phyloP scores from a whole-genome alignment of 2,113 vertebrate genomes.

The Phalacrocorax pelagicus region DNA sequence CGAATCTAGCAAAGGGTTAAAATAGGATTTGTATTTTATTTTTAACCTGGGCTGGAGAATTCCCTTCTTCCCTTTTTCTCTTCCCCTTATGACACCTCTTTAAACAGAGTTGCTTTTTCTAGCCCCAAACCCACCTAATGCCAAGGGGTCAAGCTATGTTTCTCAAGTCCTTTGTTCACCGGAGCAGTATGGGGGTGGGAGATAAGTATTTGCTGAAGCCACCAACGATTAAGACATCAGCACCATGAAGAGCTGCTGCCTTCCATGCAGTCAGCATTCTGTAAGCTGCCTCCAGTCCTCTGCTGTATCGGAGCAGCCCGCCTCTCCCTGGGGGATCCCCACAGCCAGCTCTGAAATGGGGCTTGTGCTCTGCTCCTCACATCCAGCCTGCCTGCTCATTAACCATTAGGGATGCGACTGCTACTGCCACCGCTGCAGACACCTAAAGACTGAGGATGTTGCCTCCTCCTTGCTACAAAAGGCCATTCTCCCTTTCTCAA shows the following conservation, averaged over 20 bases:
- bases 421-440: background rate
- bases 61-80: background rate
- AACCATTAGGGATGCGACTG: background rate
- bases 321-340: conserved; percentile 13
- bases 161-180: conserved; percentile 4
- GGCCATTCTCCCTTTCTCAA: background rate
- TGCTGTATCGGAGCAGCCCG: background rate
- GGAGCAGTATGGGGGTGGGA: background rate
- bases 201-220: background rate
- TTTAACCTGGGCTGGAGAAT: background rate
- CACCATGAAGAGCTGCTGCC: background rate
- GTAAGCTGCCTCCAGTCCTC: background rate
- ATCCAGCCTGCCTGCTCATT: background rate
- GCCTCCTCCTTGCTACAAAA: background rate
- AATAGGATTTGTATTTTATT: background rate
- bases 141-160: background rate
- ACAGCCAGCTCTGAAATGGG: background rate
- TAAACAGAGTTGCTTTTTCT: background rate
- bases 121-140: background rate
- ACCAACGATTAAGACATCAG: conserved; percentile 14
- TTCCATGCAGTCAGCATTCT: background rate
- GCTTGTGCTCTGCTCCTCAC: background rate
- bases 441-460: background rate
- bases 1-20: background rate
- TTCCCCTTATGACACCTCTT: background rate